phyloP scores from a whole-genome alignment of 2,113 vertebrate genomes.

The Alosa alosa region DNA sequence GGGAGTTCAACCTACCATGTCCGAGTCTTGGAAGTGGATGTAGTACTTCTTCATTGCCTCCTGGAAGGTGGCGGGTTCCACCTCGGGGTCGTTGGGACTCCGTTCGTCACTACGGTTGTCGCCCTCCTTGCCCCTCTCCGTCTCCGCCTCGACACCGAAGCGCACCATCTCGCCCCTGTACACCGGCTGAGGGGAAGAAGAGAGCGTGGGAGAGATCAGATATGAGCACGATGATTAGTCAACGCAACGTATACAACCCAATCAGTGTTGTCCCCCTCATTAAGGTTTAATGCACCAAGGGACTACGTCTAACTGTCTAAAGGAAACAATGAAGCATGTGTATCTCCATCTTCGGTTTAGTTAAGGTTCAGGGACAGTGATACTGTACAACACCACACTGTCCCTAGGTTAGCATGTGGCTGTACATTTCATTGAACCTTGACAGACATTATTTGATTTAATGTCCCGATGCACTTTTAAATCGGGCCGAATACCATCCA shows the following conservation, averaged over 20 bases:
- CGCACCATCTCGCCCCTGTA: constrained; percentile 80
- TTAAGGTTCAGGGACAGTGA: neutral
- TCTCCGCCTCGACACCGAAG: constrained; percentile 21
- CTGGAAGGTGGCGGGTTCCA: constrained; percentile 68
- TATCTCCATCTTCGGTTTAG: neutral
- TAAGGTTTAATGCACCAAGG: neutral
- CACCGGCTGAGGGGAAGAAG: constrained; percentile 72
- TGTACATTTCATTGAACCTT: too few species aligned
- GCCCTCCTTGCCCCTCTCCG: neutral
- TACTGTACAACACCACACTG: neutral
- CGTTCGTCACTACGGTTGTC: neutral
- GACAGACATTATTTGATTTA: too few species aligned
- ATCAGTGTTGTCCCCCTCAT: neutral
- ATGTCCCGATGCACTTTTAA: too few species aligned
- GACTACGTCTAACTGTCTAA: neutral
- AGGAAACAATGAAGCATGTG: neutral
- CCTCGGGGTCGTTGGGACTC: neutral
- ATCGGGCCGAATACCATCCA: too few species aligned
- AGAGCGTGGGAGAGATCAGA: neutral
- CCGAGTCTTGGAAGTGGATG: constrained; percentile 77
- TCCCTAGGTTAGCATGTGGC: neutral
- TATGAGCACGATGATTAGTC: neutral
- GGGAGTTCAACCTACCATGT: constrained; percentile 74
- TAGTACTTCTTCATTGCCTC: constrained; percentile 75
- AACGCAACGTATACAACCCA: neutral